phyloP scores from a whole-genome alignment of 1,140 invertebrate genomes.

The Eriosoma lanigerum region DNA sequence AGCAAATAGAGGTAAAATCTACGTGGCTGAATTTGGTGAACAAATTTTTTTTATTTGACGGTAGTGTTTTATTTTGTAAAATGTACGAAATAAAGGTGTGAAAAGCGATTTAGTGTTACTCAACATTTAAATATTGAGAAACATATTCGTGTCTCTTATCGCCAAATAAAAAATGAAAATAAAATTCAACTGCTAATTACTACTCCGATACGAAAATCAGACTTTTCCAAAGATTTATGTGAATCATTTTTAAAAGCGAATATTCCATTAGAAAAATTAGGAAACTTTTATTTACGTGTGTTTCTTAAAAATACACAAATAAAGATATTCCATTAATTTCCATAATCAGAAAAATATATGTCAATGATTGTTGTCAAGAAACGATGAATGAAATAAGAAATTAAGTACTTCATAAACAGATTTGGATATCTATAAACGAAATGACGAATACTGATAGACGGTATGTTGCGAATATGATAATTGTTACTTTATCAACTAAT shows the following conservation, averaged over 20 bases:
- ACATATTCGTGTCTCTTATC: neutral
- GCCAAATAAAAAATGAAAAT: slow-evolving; percentile 8
- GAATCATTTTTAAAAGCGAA: slow-evolving; percentile 3
- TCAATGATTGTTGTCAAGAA: neutral
- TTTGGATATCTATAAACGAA: neutral
- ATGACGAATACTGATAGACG: neutral
- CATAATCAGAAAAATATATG: no score
- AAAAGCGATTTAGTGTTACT: slow-evolving; percentile 5
- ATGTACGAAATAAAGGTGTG: neutral
- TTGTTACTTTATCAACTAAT: neutral
- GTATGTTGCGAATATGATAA: neutral
- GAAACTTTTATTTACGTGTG: no score
- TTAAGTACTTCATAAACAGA: neutral
- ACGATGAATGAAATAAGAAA: neutral
- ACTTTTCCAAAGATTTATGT: neutral
- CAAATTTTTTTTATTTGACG: neutral
- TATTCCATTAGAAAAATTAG: neutral
- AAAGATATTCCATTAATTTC: no score
- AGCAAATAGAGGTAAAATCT: no score
- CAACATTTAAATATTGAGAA: no score
- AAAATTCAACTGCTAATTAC: neutral
- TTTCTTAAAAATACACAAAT: no score
- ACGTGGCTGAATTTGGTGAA: neutral
- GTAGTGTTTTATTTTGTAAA: neutral
- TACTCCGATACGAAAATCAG: neutral